These are phyloP conservation scores for Pelodytes ibericus DNA, from an alignment of 2,797 vertebrate genomes.

Conservation along the genomic window DNA sequence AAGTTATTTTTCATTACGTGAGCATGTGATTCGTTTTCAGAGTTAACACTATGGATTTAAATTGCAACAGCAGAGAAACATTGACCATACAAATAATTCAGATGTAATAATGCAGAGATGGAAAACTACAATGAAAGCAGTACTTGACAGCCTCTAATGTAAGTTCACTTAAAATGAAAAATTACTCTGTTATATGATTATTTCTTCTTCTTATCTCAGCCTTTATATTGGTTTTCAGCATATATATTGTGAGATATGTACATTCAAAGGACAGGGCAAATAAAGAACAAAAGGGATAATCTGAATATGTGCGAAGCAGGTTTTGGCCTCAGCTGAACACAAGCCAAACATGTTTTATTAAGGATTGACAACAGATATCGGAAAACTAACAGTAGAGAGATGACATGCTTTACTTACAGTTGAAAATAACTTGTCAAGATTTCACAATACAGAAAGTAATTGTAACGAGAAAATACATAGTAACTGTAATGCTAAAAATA, in stretches of 20 bases:
- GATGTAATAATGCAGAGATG: too few relatives aligned
- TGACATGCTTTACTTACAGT: conserved; percentile 10
- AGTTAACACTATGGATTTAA: not conserved
- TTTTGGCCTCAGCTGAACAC: not conserved
- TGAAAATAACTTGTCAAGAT: conserved; percentile 22
- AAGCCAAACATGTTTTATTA: conserved; percentile 12
- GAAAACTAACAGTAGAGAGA: conserved; percentile 10
- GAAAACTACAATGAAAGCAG: not conserved
- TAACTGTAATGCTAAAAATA: not conserved
- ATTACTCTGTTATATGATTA: conserved; percentile 9
- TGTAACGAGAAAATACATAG: conserved; percentile 6
- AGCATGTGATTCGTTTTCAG: not conserved
- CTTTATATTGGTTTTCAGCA: conserved; percentile 3
- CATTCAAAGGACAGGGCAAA: conserved; percentile 11
- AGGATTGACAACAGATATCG: not conserved
- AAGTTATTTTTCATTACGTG: conserved; percentile 31
- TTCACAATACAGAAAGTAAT: too few relatives aligned
- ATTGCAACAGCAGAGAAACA: not conserved
- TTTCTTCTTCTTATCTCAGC: not conserved
- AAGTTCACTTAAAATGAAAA: not conserved
- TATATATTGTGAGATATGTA: conserved; percentile 7
- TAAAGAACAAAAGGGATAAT: not conserved
- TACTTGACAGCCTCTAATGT: not conserved
- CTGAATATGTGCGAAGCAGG: not conserved
- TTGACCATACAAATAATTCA: not conserved